A percentile compares a stretch with the other conserved stretches of the same genome.
Evolutionary conservation across 2,113 vertebrate species (phyloP).

Genomic region (Odontophorus gujanensis): DNA sequence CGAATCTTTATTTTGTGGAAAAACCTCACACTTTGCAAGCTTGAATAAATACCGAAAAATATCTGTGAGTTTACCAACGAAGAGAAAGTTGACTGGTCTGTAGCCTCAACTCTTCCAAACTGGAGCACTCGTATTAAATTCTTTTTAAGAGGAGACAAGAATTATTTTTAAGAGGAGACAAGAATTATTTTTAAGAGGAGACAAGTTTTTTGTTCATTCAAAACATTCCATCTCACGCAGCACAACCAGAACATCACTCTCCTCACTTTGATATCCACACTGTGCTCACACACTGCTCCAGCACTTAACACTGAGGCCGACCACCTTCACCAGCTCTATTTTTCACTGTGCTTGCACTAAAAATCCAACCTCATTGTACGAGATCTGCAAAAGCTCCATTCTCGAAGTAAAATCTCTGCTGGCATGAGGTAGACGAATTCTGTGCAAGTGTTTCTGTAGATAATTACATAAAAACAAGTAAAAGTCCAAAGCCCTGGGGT

Average conservation of each 20-base stretch:
- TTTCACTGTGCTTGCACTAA: background rate
- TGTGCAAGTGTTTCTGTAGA: constrained; percentile 5
- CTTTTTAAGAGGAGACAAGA: background rate
- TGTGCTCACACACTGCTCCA: background rate
- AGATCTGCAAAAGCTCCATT: background rate
- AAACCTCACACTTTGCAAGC: background rate
- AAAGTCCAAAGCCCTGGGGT: constrained; percentile 33
- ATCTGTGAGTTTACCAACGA: fast-evolving
- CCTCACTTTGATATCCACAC: background rate
- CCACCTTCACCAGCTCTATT: background rate
- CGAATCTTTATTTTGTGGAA: background rate
- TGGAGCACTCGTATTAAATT: background rate
- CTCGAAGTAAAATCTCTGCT: background rate
- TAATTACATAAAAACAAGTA: constrained; percentile 36
- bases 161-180: background rate
- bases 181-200: too few species aligned
- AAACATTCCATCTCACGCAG: background rate
- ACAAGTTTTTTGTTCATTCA: background rate
- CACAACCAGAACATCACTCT: background rate
- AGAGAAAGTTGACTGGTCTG: background rate
- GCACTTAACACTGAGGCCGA: background rate
- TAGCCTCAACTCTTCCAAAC: background rate
- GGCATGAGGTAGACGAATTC: background rate
- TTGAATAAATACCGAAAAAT: background rate
- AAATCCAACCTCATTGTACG: background rate